These are phyloP conservation scores for Theodoxus fluviatilis DNA, from an alignment of 2,888 invertebrate species.

Conservation along the genomic window DNA sequence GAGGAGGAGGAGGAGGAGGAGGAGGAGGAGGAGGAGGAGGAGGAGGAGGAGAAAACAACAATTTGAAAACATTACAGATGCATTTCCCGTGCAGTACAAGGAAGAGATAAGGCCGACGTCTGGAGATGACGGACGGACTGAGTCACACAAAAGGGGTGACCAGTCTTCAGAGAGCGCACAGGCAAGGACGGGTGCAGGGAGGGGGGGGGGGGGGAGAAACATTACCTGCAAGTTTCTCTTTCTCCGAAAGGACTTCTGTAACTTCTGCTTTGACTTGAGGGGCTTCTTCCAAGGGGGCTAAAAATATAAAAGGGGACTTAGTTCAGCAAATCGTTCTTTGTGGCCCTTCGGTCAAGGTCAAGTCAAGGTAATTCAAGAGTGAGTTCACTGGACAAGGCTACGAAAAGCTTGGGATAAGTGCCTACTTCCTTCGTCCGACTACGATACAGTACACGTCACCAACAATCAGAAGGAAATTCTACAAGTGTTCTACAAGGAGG, in stretches of 20 bases:
- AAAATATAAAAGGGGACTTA: neutral
- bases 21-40: no score
- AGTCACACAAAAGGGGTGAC: neutral
- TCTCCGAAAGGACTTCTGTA: constrained; percentile 45
- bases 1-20: no score
- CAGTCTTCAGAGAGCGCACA: neutral
- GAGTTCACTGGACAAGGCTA: neutral
- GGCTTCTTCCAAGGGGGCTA: constrained; percentile 21
- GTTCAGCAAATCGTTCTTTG: no score
- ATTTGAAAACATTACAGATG: neutral
- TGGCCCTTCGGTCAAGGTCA: no score
- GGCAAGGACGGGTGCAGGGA: neutral
- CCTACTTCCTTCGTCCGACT: neutral
- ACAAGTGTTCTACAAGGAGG: no score
- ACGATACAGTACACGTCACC: no score
- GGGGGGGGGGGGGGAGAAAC: neutral
- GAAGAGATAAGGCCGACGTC: neutral
- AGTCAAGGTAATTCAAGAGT: neutral
- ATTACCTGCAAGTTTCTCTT: constrained; percentile 46
- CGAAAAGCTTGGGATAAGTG: neutral
- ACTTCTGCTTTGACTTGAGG: constrained; percentile 36
- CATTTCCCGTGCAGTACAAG: neutral
- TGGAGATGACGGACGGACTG: neutral
- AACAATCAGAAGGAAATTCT: no score
- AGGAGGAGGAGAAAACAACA: neutral